Base-by-base conservation (phyloP, 1,140 invertebrate species). In the Tetraneura akinire region DNA sequence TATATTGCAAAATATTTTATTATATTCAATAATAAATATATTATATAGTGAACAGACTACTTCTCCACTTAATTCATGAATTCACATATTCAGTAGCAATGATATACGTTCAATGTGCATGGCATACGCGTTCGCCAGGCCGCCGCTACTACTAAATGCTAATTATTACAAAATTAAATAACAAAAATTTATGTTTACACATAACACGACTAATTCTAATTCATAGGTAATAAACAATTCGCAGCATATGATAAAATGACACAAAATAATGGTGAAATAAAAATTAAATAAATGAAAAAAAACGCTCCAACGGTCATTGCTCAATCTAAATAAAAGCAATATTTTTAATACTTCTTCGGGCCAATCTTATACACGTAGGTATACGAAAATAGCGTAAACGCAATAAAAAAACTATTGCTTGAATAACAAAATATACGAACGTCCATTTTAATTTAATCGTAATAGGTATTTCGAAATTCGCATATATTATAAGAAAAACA, bases 11-110 rank as follows among this genome's bases (percentile, higher is more conserved):
- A 71, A 71, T 78, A 60, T 57, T 78, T 60, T 60, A 78, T 55
- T 37, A 55, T 74, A 70, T 74, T 74, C 26, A 73, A 73, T 82
- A 83, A 81, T 82, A 83, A 81, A 82, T 84, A 83, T 86, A 87
- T 87, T 86, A 82, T 84, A 83, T 86, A 87, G 87, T 86, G 88
- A 88, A 88, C 88, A 89, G 87, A 89, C 89, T 86, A 89, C 89
- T 90, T 85, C 88, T 89, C 87, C 87, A 88, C 87, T 87, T 87
- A 85, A 83, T 84, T 84, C 86, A 83, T 82, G 78, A 82, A 80
- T 64, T 81, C 82, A 82, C 82, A 64, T 62, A 45, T 42, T 47
- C 62, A n/a, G 10, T 32, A 60, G 8, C 8, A 42, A 60, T 78
- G 47, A 32, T 60, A 29, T 57, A 23, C 26, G 37, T 29, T 37